These are phyloP conservation scores for Lipophrys pholis DNA, from an alignment of 2,113 vertebrate genomes.

Conservation along the genomic window DNA sequence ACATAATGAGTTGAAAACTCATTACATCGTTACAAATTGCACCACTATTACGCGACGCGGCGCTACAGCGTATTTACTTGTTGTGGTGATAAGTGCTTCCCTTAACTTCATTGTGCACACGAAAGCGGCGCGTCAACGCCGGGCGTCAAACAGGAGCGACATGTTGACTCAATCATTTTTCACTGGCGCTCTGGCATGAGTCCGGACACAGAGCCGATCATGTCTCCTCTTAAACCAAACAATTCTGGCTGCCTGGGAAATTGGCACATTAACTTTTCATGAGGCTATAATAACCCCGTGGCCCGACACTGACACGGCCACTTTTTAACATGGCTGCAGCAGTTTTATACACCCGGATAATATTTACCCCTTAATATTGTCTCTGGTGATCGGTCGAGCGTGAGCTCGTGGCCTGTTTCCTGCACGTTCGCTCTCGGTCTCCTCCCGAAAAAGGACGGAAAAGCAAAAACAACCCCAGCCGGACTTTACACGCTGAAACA, in stretches of 20 bases:
- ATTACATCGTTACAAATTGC: background rate
- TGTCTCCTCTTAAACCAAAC: background rate
- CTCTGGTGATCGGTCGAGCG: background rate
- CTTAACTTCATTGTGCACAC: background rate
- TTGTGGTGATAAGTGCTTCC: background rate
- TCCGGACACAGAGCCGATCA: background rate
- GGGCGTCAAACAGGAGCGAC: background rate
- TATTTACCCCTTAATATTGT: background rate
- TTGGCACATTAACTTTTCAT: background rate
- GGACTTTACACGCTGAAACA: slow-evolving; percentile 16
- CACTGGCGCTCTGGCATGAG: background rate
- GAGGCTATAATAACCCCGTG: background rate
- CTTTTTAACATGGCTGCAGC: background rate
- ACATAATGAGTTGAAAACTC: background rate
- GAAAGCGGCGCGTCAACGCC: background rate
- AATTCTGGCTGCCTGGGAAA: background rate
- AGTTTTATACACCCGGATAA: background rate
- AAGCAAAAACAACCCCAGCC: too few species aligned
- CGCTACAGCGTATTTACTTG: too few species aligned
- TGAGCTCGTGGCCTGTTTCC: background rate
- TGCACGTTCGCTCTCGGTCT: too few species aligned
- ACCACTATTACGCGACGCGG: too few species aligned
- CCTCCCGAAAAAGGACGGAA: too few species aligned
- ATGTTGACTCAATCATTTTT: background rate
- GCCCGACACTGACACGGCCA: background rate